Evolutionary conservation across 2,888 invertebrate genomes (phyloP), one percentile per base, ranked within the genome.

Genomic region (Meiosimyza platycephala): DNA sequence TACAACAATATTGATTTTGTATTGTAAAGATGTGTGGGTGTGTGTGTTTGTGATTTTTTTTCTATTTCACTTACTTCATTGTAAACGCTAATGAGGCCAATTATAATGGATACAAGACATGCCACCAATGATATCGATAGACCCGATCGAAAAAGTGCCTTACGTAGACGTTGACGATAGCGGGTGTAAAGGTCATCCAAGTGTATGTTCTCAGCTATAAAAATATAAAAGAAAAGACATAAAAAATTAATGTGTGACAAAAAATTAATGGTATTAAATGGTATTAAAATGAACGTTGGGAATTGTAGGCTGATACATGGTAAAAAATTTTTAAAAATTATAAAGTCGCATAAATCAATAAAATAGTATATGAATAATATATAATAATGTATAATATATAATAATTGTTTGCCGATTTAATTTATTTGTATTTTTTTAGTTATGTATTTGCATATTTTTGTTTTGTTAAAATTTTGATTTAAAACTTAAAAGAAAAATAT

Each of bases 141-240:
- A 3, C 87, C 87, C 28, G 87, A 87, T 75, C 85, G 83, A 76
- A 88, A 88, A 13, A 88, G 81, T 28, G 87, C 86, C 80, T 87
- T 88, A 73, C 88, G 82, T 75, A 88, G 80, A 70, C 87, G 83
- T 79, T 88, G 87, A n/a, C 88, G 83, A 77, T 88, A 88, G 77
- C 88, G 81, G 71, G 86, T 87, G 69, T 88, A 88, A 74, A 88
- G 82, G 80, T 88, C 87, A 77, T 88, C 87, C 74, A 88, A 78
- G 76, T 88, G 87, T 55, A 86, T 85, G 79, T 87, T 84, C 80
- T 87, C 88, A 75, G 84, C 86, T 86, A 80, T 52, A 81, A 81
- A 62, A 59, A 72, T 73, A 78, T 65, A 65, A 76, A 72, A 59
- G 62, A 75, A 40, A 40, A 57, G 55, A 40, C 28, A 51, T 63